Base-by-base conservation (phyloP, 2,888 invertebrate genomes). In the Elysia crispata region DNA sequence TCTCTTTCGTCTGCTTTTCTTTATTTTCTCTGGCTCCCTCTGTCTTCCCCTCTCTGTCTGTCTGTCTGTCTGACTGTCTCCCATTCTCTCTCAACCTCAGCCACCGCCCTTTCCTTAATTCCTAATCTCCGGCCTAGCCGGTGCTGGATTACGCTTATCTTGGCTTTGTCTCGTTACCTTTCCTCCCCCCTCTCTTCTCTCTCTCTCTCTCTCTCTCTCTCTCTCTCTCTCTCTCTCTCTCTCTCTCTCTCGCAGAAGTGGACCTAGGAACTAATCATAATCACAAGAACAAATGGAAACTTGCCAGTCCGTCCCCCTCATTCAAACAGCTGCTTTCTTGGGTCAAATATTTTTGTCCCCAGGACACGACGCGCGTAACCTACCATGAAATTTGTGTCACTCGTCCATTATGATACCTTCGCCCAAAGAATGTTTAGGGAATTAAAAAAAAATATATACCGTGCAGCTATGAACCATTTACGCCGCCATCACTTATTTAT, bases 201-300 rank as follows among this genome's bases (percentile, higher is more conserved):
- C 41, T 41, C 41, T 41, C 41, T 41, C 30, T 66, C 23, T 66
- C 28, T 66, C 28, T n/a, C 30, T 66, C 28, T 25, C 66, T 66
- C 23, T 66, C 66, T 66, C 66, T 66, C 66, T 66, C 66, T 66
- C 66, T 66, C 66, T 66, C 66, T 25, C 66, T 66, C 66, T 66
- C 23, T 66, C 23, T 66, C 23, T 66, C 28, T 66, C 23, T 66
- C 66, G 1, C 1, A 28, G 23, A 8, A 15, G 25, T 13, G 25
- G n/a, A n/a, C n/a, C n/a, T n/a, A n/a, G n/a, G n/a, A n/a, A n/a
- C n/a, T n/a, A n/a, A n/a, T n/a, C n/a, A n/a, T n/a, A n/a, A n/a
- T n/a, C n/a, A n/a, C n/a, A n/a, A n/a, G n/a, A n/a, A n/a, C n/a
- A n/a, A n/a, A n/a, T n/a, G n/a, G n/a, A n/a, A n/a, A n/a, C n/a